These are phyloP conservation scores for Florisuga fusca DNA, from an alignment of 2,797 vertebrate genomes.

Conservation along the genomic window DNA sequence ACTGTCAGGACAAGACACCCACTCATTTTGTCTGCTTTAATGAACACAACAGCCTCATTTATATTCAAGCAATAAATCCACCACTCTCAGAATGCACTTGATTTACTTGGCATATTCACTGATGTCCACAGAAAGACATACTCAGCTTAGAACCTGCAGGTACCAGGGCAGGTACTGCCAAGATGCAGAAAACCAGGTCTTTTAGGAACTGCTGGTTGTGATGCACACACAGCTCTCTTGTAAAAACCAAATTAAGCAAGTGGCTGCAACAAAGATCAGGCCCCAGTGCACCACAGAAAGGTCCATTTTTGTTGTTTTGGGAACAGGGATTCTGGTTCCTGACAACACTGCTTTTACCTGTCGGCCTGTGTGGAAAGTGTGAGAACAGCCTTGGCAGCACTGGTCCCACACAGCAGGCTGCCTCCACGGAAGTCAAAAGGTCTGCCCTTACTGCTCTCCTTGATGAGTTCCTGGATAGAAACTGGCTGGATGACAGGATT, in stretches of 20 bases:
- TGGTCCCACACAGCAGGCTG: slow-evolving; percentile 87
- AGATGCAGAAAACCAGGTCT: not conserved
- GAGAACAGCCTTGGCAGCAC: slow-evolving; percentile 90
- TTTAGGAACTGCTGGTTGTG: not conserved
- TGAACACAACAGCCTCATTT: not conserved
- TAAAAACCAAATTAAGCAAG: not conserved
- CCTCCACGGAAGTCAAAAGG: slow-evolving; percentile 87
- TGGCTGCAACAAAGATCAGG: not conserved
- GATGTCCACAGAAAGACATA: not conserved
- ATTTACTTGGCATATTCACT: not conserved
- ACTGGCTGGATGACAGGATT: slow-evolving; percentile 88
- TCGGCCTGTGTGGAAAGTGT: slow-evolving; percentile 92
- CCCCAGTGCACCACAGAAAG: not conserved
- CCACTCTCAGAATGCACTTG: not conserved
- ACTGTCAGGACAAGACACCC: not conserved
- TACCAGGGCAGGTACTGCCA: not conserved
- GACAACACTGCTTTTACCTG: slow-evolving; percentile 78
- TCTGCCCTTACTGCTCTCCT: slow-evolving; percentile 83
- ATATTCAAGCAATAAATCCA: not conserved
- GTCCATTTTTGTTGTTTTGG: not conserved
- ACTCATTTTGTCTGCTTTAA: not conserved
- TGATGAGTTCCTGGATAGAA: slow-evolving; percentile 93
- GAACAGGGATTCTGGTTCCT: not conserved
- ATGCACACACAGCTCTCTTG: not conserved
- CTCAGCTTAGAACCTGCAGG: not conserved